Evolutionary conservation across 2,888 invertebrate species (phyloP), one percentile per base, ranked within the genome.

Genomic region (Apotomis turbidana): DNA sequence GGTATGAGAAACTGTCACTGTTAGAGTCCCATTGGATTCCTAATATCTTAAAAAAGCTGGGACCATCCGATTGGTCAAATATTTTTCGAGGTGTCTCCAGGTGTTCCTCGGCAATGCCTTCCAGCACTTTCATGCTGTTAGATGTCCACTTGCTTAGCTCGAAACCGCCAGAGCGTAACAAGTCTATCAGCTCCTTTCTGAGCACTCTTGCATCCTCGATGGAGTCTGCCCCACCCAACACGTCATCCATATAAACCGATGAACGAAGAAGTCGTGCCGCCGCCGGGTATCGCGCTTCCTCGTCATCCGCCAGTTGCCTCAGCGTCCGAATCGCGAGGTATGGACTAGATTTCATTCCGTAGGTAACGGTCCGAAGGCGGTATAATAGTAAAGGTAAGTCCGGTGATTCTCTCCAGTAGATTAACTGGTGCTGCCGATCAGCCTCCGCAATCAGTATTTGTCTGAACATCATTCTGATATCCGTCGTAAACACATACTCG

Each of bases 391-490:
- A 59, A 6, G 59, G 59, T n/a, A 41, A n/a, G 12, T 38, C 38
- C 9, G 62, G 62, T 5, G 62, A 62, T 36, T 62, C 62, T 3
- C 62, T 49, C 62, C 62, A 62, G 36, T 51, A 49, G 9, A 62
- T 62, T 10, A 62, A 51, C 36, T 62, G 62, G 8, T 15, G 51
- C 10, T 3, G 51, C 36, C 62, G 49, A 12, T 62, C 62, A 1
- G 15, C 38, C 8, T 49, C 51, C 4, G 62, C 62, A 51, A 57
- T 12, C 57, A 27, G 36, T 3, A 15, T 27, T 36, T 36, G 27
- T 10, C 63, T 36, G 27, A 63, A 63, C 63, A 63, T 63, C 54
- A 54, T 63, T 5, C 63, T 12, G 36, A 63, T 63, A n/a, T 63
- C 63, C 12, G 63, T 13, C 9, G 38, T 51, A 36, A 63, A 63